A percentile compares a stretch with the other conserved stretches of the same genome.
Conservation (phyloP, 1,140 invertebrate species). For the Metaphire vulgaris region DNA sequence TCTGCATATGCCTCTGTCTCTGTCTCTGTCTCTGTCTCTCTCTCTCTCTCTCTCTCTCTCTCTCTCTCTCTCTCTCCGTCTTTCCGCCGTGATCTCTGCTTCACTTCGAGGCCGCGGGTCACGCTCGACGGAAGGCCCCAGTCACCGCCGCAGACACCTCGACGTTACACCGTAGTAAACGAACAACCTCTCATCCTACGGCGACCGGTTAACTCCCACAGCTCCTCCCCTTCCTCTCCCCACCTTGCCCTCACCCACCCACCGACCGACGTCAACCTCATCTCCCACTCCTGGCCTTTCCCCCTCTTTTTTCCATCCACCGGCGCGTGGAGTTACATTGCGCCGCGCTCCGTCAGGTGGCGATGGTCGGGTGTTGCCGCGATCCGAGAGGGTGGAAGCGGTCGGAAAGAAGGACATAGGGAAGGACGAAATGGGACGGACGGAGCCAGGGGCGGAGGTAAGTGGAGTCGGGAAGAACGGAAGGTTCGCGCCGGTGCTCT, state of each 20-base stretch:
- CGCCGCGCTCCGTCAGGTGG: too few species aligned
- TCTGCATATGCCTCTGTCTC: not conserved
- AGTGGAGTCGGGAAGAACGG: not conserved
- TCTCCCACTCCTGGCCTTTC: too few species aligned
- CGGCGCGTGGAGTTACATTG: too few species aligned
- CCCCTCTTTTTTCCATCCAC: too few species aligned
- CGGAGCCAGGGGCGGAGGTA: not conserved
- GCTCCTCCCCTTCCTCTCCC: not conserved
- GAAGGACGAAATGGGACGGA: not conserved
- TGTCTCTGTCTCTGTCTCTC: not conserved
- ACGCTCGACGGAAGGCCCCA: not conserved
- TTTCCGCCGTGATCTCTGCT: not conserved
- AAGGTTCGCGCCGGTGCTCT: not conserved
- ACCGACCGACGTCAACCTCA: not conserved
- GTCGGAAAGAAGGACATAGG: not conserved
- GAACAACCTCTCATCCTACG: not conserved
- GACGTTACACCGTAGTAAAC: not conserved
- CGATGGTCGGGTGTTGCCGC: not conserved
- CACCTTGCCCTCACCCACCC: not conserved
- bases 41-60: not conserved
- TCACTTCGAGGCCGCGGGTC: not conserved
- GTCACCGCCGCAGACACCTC: not conserved
- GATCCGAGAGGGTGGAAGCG: not conserved
- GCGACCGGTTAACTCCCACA: not conserved
- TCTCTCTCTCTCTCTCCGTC: not conserved